Conservation (phyloP, 2,113 vertebrate species). For the Ophthalmolycus amberensis region DNA sequence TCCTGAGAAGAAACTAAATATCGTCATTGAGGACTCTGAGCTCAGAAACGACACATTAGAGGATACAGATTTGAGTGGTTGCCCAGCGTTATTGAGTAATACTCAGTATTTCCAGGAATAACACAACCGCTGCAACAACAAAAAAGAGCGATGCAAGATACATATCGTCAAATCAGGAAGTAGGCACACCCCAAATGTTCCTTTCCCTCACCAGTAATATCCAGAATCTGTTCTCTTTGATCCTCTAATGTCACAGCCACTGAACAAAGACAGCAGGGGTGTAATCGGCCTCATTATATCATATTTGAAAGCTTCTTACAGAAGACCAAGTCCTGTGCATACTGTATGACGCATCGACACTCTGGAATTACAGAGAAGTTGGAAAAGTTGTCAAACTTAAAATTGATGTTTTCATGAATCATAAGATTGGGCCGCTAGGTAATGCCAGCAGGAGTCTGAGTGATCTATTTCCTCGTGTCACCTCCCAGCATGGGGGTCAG, state of each 20-base stretch:
- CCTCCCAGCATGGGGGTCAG: conserved; percentile 19
- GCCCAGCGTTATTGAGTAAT: conserved; percentile 54
- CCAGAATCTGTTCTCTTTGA: conserved; percentile 4
- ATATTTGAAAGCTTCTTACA: conserved; percentile 17
- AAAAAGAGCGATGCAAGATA: conserved; percentile 28
- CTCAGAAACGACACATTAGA: background rate
- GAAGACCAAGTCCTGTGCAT: background rate
- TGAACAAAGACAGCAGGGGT: background rate
- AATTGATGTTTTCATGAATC: conserved; percentile 18
- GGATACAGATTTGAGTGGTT: conserved; percentile 34
- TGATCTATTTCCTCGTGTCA: conserved; percentile 23
- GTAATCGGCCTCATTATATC: conserved; percentile 6
- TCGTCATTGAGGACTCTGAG: conserved; percentile 10
- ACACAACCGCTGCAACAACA: background rate
- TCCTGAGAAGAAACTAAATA: background rate
- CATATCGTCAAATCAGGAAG: conserved; percentile 27
- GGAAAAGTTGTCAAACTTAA: conserved; percentile 8
- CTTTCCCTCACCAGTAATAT: background rate
- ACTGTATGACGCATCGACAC: background rate
- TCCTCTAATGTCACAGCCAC: background rate
- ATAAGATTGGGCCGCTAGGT: background rate
- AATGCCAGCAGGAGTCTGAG: conserved; percentile 22
- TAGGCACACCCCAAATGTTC: conserved; percentile 2
- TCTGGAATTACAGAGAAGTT: conserved; percentile 5
- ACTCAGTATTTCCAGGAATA: conserved; percentile 50